Conservation (phyloP, 2,888 invertebrate species). For the Dexiosoma caninum region DNA sequence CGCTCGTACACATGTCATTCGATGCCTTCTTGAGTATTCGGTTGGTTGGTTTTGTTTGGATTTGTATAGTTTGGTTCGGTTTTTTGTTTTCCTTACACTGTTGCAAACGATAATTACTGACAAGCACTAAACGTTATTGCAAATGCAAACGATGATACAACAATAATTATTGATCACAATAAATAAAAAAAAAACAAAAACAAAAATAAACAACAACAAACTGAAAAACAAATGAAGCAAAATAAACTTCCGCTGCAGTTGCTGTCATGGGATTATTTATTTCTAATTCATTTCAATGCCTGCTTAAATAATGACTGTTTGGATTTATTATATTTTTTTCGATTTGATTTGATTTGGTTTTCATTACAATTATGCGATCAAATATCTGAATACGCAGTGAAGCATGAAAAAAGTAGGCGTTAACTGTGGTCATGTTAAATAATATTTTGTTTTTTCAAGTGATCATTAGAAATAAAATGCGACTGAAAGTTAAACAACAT, state of each 20-base stretch:
- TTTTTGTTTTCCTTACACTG: not conserved
- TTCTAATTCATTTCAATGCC: slow-evolving; percentile 49
- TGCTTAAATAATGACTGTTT: slow-evolving; percentile 41
- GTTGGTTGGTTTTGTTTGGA: slow-evolving; percentile 18
- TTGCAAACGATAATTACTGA: slow-evolving; percentile 3
- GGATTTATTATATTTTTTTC: not conserved
- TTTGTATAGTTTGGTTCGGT: not conserved
- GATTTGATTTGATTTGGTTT: slow-evolving; percentile 26
- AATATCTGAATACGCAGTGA: slow-evolving; percentile 50
- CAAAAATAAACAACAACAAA: no score
- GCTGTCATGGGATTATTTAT: slow-evolving; percentile 17
- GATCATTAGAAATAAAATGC: not conserved
- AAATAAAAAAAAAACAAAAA: not conserved
- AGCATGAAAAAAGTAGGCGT: slow-evolving; percentile 55
- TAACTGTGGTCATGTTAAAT: slow-evolving; percentile 50
- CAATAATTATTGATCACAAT: slow-evolving; percentile 12
- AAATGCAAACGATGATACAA: slow-evolving; percentile 16
- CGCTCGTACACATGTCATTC: not conserved
- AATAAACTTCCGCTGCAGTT: slow-evolving; percentile 42
- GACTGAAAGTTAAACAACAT: not conserved
- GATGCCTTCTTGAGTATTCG: slow-evolving; percentile 9
- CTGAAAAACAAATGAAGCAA: no score
- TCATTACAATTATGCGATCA: slow-evolving; percentile 40
- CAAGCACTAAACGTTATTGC: slow-evolving; percentile 20
- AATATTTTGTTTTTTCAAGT: not conserved